Conservation (phyloP, 2,113 vertebrate genomes). For the Chrysochloris asiatica region DNA sequence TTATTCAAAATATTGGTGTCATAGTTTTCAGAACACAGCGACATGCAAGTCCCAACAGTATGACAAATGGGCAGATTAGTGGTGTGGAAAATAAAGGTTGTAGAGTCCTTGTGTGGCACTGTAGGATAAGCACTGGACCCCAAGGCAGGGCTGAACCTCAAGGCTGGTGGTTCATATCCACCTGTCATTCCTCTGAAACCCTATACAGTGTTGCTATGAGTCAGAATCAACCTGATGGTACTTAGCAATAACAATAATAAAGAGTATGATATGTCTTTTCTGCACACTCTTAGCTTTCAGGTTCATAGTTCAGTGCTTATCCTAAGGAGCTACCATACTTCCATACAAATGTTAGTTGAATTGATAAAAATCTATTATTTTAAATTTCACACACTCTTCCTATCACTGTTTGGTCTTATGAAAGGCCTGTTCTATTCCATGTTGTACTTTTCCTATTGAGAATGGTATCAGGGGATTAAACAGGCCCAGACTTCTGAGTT, state of each 20-base stretch:
- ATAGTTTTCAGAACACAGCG: not conserved
- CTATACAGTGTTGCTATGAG: too few relatives aligned
- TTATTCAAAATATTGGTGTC: not conserved
- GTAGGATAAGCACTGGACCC: too few relatives aligned
- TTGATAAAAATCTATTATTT: not conserved
- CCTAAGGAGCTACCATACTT: too few relatives aligned
- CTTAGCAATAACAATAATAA: too few relatives aligned
- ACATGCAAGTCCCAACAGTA: not conserved
- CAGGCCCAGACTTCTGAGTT: not conserved
- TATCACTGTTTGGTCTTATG: not conserved
- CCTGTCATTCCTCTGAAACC: too few relatives aligned
- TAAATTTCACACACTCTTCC: not conserved
- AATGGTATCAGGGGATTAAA: not conserved
- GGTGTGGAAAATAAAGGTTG: too few relatives aligned
- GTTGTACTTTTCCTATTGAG: constrained; percentile 6
- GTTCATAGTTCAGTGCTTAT: too few relatives aligned
- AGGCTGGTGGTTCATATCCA: too few relatives aligned
- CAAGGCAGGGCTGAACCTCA: too few relatives aligned
- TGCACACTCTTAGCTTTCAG: not conserved
- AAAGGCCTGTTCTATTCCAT: not conserved
- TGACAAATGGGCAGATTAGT: not conserved
- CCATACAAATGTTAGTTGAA: not conserved
- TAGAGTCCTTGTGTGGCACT: too few relatives aligned
- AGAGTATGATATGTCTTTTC: not conserved
- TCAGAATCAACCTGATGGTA: too few relatives aligned